Evolutionary conservation across 23 tunicate genomes (phyloP).

Genomic region (Oikopleura dioica): DNA sequence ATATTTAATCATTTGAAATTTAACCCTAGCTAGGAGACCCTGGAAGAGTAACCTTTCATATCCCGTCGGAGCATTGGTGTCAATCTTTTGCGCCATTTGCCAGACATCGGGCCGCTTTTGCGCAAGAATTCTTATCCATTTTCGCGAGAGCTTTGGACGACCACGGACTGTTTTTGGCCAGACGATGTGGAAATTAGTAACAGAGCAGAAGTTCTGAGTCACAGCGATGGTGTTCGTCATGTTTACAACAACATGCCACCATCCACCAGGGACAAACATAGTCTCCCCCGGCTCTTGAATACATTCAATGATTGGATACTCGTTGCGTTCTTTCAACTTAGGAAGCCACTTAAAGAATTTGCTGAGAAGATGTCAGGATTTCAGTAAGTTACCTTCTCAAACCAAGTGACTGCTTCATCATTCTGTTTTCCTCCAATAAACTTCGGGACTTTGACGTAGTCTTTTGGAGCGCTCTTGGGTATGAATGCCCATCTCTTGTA

Average conservation of each 20-base stretch:
- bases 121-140: slow-evolving; percentile 64
- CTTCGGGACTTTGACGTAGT: slow-evolving; percentile 32
- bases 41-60: slow-evolving; percentile 1
- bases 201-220: slow-evolving; percentile 92
- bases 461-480: slow-evolving; percentile 79
- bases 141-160: slow-evolving; percentile 53
- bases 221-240: slow-evolving; percentile 66
- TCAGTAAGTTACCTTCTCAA: slow-evolving; percentile 24
- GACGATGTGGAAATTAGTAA: slow-evolving; percentile 60
- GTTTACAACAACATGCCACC: slow-evolving; percentile 84
- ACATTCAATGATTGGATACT: slow-evolving; percentile 29
- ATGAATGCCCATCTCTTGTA: slow-evolving; percentile 93
- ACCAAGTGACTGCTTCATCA: slow-evolving; percentile 95
- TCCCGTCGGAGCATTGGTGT: slow-evolving; percentile 11
- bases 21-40: background rate
- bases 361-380: no score
- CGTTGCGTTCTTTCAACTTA: background rate
- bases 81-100: slow-evolving; percentile 27
- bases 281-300: slow-evolving; percentile 93
- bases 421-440: slow-evolving; percentile 31
- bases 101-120: slow-evolving; percentile 82
- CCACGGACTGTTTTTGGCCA: slow-evolving; percentile 95
- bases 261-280: slow-evolving; percentile 26
- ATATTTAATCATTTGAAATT: background rate
- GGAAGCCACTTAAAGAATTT: no score